A percentile compares a stretch with the other conserved stretches of the same genome.
Evolutionary conservation across 2,797 vertebrate species (phyloP).

Genomic region (Alfaro cultratus): DNA sequence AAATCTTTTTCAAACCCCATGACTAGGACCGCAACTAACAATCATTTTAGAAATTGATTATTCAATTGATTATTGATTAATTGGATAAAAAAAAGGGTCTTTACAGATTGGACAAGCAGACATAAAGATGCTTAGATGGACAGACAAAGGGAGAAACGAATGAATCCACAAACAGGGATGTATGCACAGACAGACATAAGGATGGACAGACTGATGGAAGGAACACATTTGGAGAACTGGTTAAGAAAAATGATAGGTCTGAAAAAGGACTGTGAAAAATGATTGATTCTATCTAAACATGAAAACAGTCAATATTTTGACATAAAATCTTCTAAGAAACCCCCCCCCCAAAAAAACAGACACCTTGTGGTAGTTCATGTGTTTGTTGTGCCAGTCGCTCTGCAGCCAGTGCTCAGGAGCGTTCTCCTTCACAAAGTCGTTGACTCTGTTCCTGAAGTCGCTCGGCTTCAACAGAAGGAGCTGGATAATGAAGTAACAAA

Average conservation of each 20-base stretch:
- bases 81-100: no score
- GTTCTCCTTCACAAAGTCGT: slow-evolving; percentile 98
- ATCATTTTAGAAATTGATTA: no score
- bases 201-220: background rate
- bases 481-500: slow-evolving; percentile 99
- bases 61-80: no score
- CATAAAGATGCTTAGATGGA: background rate
- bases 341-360: fast-evolving
- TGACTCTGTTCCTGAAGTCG: slow-evolving; percentile 97
- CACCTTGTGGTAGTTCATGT: slow-evolving; percentile 99
- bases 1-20: background rate
- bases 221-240: background rate
- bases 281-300: background rate
- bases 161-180: background rate
- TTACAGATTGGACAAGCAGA: background rate
- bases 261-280: no score
- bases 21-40: no score
- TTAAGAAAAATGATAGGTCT: no score
- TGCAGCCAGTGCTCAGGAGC: slow-evolving; percentile 99
- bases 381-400: slow-evolving; percentile 99
- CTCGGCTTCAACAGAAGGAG: slow-evolving; percentile 96
- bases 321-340: fast-evolving
- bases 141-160: background rate
- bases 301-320: background rate
- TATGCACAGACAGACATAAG: background rate